Evolutionary conservation across 2,888 invertebrate genomes (phyloP).

Genomic region (Noctua janthe): DNA sequence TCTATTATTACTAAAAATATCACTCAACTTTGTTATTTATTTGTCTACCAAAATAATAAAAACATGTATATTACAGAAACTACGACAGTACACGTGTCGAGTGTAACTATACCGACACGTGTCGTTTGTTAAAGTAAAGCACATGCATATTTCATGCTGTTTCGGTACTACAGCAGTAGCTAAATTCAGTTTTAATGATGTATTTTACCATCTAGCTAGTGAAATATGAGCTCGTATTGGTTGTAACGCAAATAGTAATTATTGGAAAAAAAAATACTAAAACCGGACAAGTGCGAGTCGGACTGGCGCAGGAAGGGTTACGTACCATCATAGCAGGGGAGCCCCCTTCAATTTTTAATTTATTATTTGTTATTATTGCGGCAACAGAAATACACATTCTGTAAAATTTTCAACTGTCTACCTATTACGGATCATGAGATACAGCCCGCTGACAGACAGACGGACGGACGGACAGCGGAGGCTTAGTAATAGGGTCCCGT

Average conservation of each 20-base stretch:
- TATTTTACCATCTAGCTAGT: neutral
- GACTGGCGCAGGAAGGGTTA: no score
- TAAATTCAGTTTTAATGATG: neutral
- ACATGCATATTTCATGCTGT: constrained; percentile 8
- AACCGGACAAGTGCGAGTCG: no score
- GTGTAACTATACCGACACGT: constrained; percentile 4
- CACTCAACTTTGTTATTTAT: neutral
- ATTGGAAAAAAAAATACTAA: no score
- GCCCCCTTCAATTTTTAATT: no score
- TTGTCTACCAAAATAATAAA: neutral
- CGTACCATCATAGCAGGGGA: no score
- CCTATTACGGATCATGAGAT: no score
- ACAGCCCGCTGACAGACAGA: no score
- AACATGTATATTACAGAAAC: neutral
- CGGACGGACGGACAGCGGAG: no score
- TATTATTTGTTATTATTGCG: no score
- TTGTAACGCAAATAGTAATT: neutral
- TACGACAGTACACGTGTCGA: neutral
- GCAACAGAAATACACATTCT: no score
- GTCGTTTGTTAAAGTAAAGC: constrained; percentile 2
- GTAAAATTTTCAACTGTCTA: no score
- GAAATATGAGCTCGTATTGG: neutral
- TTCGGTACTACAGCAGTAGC: neutral
- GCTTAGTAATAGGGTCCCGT: no score
- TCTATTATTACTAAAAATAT: neutral